phyloP scores from a whole-genome alignment of 2,113 vertebrate genomes.

The Alligator sinensis region DNA sequence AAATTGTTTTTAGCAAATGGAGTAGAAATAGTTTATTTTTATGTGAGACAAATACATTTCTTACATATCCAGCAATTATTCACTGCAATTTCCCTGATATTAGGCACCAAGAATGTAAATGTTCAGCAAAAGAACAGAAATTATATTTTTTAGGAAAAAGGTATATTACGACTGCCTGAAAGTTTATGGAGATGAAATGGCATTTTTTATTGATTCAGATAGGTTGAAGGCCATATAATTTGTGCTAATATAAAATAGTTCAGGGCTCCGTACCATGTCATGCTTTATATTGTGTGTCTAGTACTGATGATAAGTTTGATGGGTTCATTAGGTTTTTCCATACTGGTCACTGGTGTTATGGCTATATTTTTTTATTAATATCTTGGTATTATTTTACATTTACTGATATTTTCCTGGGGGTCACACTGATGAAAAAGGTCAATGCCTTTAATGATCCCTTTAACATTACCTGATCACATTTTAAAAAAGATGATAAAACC shows the following conservation, averaged over 20 bases:
- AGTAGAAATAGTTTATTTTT: not conserved
- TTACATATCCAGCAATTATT: not conserved
- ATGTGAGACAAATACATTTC: constrained; percentile 1
- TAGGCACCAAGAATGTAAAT: not conserved
- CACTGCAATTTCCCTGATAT: not conserved
- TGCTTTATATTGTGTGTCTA: constrained; percentile 44
- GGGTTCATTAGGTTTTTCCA: constrained; percentile 50
- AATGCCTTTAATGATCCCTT: not conserved
- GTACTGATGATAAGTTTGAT: constrained; percentile 35
- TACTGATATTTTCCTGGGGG: not conserved
- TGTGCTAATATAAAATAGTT: constrained; percentile 8
- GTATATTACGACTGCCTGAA: constrained; percentile 4
- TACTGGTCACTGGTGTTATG: constrained; percentile 19
- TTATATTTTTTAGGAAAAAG: constrained; percentile 9
- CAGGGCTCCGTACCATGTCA: constrained; percentile 7
- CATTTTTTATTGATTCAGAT: constrained; percentile 45
- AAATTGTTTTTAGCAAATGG: constrained; percentile 7
- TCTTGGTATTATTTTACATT: not conserved
- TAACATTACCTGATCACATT: not conserved
- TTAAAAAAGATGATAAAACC: not conserved
- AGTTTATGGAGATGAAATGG: constrained; percentile 32
- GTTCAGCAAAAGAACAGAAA: constrained; percentile 10
- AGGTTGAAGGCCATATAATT: constrained; percentile 40
- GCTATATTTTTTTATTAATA: constrained; percentile 29
- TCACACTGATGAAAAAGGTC: not conserved